Evolutionary conservation across 2,888 invertebrate genomes (phyloP), one percentile per base, ranked within the genome.

Genomic region (Endotricha flammealis): DNA sequence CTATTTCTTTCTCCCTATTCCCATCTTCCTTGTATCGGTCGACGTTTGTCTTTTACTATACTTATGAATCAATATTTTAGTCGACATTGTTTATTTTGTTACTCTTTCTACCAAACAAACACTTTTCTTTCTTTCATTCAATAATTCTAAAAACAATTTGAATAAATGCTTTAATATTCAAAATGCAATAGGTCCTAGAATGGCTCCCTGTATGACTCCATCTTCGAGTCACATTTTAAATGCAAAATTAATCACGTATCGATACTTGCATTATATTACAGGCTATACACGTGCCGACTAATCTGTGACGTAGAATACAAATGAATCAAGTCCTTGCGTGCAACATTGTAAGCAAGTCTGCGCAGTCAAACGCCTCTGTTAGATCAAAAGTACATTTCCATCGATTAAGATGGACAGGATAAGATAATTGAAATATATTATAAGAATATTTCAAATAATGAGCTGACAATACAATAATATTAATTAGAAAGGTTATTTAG

Each of bases 251-350:
- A 57, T 54, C 47, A 60, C 48, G 54, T 60, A 52, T 46, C 38
- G 33, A 56, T 46, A 48, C 42, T 39, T 52, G 50, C 44, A 50
- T 50, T 53, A 47, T 53, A 48, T 42, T 48, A 42, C 44, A 38
- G 42, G 39, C 37, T 42, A 41, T 66, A 67, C 75, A 76, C 75
- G 76, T 75, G 76, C 54, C 53, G 34, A 44, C 35, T 44, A 44
- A 53, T 48, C 53, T 57, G 45, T 62, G 56, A 61, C 53, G 57
- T 43, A 37, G 44, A 39, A 46, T 46, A 41, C 46, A 49, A 56
- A 51, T 47, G 38, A 36, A 12, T 28, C 32, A 41, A 24, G 30
- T 27, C 22, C 41, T 33, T 27, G 37, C 36, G 39, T 50, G 47
- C 53, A 53, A 62, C 57, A 49, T 48, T 58, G 62, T 64, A 37